A percentile compares a stretch with the other conserved stretches of the same genome.
Conservation (phyloP, 1,140 invertebrate species). For the Armadillidium nasatum region DNA sequence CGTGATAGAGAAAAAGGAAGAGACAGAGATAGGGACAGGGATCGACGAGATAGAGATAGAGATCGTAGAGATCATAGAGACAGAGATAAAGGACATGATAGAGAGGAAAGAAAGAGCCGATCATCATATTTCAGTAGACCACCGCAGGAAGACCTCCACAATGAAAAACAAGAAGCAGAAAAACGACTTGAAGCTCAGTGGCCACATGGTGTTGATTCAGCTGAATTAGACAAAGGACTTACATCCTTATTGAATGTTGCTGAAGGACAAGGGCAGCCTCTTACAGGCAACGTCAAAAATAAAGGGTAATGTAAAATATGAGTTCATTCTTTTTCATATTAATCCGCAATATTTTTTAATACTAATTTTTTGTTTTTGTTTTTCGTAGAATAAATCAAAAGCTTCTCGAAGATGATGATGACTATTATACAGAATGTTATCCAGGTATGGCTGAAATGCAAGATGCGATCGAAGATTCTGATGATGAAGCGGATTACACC, state of each 20-base stretch:
- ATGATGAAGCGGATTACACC: constrained; percentile 96
- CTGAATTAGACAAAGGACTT: not conserved
- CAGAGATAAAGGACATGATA: constrained; percentile 23
- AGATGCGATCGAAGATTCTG: constrained; percentile 89
- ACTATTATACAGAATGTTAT: constrained; percentile 83
- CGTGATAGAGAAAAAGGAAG: constrained; percentile 31
- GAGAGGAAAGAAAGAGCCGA: constrained; percentile 29
- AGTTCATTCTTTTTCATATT: not conserved
- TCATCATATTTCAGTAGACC: constrained; percentile 37
- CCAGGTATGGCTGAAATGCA: constrained; percentile 91
- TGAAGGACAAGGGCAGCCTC: not conserved
- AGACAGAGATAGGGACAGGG: constrained; percentile 39
- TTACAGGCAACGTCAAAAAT: not conserved
- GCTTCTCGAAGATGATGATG: constrained; percentile 50
- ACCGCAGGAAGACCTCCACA: constrained; percentile 35
- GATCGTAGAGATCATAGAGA: constrained; percentile 33
- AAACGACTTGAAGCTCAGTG: constrained; percentile 33
- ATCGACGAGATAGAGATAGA: constrained; percentile 44
- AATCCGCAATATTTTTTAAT: not conserved
- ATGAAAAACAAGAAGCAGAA: constrained; percentile 35
- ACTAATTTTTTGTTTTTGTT: not conserved
- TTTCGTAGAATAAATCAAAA: constrained; percentile 10
- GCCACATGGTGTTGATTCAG: constrained; percentile 29
- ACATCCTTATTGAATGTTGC: not conserved
- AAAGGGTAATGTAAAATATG: not conserved